Evolutionary conservation across 2,888 invertebrate genomes (phyloP), one percentile per base, ranked within the genome.

Genomic region (Chesias legatella): DNA sequence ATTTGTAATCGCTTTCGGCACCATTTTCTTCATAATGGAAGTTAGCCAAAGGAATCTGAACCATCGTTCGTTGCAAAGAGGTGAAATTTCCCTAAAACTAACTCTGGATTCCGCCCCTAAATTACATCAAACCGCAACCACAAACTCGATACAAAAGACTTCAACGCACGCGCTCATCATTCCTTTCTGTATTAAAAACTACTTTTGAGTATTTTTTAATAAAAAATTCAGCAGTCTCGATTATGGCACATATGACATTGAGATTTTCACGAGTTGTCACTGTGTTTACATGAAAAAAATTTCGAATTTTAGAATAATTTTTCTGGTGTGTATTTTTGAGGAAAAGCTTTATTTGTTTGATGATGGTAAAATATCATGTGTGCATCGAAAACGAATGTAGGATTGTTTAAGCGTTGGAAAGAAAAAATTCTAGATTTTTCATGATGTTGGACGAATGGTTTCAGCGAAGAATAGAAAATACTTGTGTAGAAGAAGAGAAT

Each of bases 391-490:
- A 58, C 57, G 62, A 68, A 50, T 61, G 65, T 62, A 52, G 63
- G 48, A 65, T 67, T 65, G 62, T 75, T 73, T 72, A 73, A 73
- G 67, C 67, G 73, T 56, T 63, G 55, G 63, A 59, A 59, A 57
- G 58, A 66, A 58, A 55, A 58, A 66, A 63, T 65, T 50, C 52
- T 63, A 57, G 72, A 63, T 69, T 67, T 69, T 63, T 67, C 82
- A 84, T 74, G 79, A 88, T 88, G 88, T 81, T 86, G 79, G 81
- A 76, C 86, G 88, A 78, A 88, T 88, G 88, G 78, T 85, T 69
- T 69, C 78, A 77, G 66, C 76, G 77, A 69, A 69, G 75, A 61
- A 70, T 68, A 77, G 64, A 69, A 67, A 67, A 71, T 63, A 66
- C 72, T 69, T 67, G 65, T 59, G 63, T 58, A 74, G 66, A 65